Conservation (phyloP, 2,888 invertebrate genomes). For the Pogonocherus hispidulus region DNA sequence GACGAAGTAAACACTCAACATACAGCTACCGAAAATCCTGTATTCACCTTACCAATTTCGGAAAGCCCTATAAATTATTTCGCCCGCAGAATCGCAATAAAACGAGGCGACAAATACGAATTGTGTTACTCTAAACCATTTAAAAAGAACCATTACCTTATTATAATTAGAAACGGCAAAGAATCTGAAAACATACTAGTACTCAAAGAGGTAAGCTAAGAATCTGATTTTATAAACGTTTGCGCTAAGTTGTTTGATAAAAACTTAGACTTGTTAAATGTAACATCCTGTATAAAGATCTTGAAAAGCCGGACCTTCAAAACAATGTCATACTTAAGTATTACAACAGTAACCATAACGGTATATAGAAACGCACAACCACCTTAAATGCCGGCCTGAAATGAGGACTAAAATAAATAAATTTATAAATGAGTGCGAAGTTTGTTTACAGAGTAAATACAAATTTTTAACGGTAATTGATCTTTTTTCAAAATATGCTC, state of each 20-base stretch:
- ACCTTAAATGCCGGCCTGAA: not conserved
- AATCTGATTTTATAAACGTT: not conserved
- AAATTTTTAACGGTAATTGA: conserved; percentile 41
- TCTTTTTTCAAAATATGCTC: conserved; percentile 28
- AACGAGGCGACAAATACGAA: conserved; percentile 31
- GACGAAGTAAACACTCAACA: conserved; percentile 28
- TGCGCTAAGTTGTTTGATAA: not conserved
- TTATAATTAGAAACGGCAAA: conserved; percentile 22
- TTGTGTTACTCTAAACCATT: conserved; percentile 33
- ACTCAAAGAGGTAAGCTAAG: conserved; percentile 25
- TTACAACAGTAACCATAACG: not conserved
- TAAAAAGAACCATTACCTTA: conserved; percentile 35
- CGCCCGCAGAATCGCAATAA: conserved; percentile 23
- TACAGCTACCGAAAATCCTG: conserved; percentile 33
- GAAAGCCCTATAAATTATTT: conserved; percentile 39
- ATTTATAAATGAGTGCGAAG: conserved; percentile 42
- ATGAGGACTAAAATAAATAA: conserved; percentile 21
- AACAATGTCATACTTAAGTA: not conserved
- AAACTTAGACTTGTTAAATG: not conserved
- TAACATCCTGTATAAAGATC: not conserved
- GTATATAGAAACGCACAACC: not conserved
- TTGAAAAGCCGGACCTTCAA: not conserved
- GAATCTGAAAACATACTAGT: conserved; percentile 32
- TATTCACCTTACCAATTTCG: conserved; percentile 35
- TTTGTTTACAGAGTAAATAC: conserved; percentile 35